Evolutionary conservation across 2,888 invertebrate species (phyloP).

Genomic region (Tachina grossa): DNA sequence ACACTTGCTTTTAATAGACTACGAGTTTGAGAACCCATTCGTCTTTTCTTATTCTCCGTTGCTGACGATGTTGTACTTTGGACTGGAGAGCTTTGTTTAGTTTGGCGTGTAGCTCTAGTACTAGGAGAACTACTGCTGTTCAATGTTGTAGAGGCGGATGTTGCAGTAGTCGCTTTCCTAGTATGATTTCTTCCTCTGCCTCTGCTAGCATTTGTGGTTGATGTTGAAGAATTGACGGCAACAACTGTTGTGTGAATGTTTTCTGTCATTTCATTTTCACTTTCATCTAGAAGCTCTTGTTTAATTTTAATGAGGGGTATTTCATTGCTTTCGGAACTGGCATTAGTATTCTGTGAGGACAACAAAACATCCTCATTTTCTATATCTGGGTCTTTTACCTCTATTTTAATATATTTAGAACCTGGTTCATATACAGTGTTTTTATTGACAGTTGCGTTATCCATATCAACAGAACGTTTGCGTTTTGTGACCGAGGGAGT

Average conservation of each 20-base stretch:
- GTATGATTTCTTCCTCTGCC: slow-evolving; percentile 73
- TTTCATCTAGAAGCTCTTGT: slow-evolving; percentile 76
- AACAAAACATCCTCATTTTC: slow-evolving; percentile 58
- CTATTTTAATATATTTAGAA: slow-evolving; percentile 77
- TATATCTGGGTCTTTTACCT: slow-evolving; percentile 72
- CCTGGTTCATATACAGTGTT: slow-evolving; percentile 72
- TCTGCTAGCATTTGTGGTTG: slow-evolving; percentile 71
- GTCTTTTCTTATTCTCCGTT: slow-evolving; percentile 71
- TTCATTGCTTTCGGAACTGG: slow-evolving; percentile 59
- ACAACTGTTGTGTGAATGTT: slow-evolving; percentile 63
- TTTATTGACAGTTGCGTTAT: slow-evolving; percentile 56
- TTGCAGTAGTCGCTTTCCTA: slow-evolving; percentile 72
- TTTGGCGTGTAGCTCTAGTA: slow-evolving; percentile 77
- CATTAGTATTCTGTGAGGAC: slow-evolving; percentile 59
- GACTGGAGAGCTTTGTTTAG: slow-evolving; percentile 76
- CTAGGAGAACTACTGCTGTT: slow-evolving; percentile 72
- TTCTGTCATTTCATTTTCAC: slow-evolving; percentile 64
- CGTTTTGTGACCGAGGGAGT: slow-evolving; percentile 73
- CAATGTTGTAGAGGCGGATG: slow-evolving; percentile 68
- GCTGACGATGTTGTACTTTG: slow-evolving; percentile 53
- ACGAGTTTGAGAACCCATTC: slow-evolving; percentile 69
- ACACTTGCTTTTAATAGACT: slow-evolving; percentile 64
- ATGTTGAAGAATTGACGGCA: slow-evolving; percentile 66
- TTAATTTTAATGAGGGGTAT: slow-evolving; percentile 75
- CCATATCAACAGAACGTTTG: slow-evolving; percentile 77